These are phyloP conservation scores for Drosophila baimaii DNA, from an alignment of 1,140 invertebrate species.

Conservation along the genomic window DNA sequence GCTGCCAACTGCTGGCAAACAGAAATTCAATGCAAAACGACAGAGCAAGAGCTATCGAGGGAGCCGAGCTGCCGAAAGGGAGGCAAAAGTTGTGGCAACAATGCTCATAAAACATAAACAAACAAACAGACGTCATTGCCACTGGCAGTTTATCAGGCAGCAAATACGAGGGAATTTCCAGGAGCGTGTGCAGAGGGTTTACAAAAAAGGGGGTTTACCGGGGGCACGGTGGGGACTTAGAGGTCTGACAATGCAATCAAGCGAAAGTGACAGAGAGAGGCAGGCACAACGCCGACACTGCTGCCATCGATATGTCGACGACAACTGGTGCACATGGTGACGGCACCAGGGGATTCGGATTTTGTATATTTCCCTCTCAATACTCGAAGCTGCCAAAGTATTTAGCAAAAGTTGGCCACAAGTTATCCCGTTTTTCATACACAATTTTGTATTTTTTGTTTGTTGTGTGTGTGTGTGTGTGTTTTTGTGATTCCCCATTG, in stretches of 20 bases:
- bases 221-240: not conserved
- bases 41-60: slow-evolving; percentile 41
- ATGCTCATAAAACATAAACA: slow-evolving; percentile 79
- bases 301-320: slow-evolving; percentile 57
- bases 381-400: slow-evolving; percentile 39
- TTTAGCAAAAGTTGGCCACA: slow-evolving; percentile 54
- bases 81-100: slow-evolving; percentile 69
- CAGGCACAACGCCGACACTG: slow-evolving; percentile 31
- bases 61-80: slow-evolving; percentile 26
- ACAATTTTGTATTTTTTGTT: slow-evolving; percentile 28
- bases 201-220: not conserved
- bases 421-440: slow-evolving; percentile 24
- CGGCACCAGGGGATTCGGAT: slow-evolving; percentile 24
- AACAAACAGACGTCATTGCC: slow-evolving; percentile 70
- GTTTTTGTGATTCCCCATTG: slow-evolving; percentile 30
- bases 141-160: slow-evolving; percentile 53
- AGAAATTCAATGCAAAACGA: slow-evolving; percentile 63
- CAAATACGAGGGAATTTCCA: slow-evolving; percentile 27
- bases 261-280: slow-evolving; percentile 60
- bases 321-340: slow-evolving; percentile 47
- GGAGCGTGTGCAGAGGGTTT: not conserved
- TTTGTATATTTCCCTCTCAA: slow-evolving; percentile 11
- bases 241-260: slow-evolving; percentile 68
- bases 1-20: slow-evolving; percentile 49
- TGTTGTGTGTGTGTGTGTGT: slow-evolving; percentile 1